Conservation (phyloP, 2,888 invertebrate genomes). For the Diachrysia chrysitis region DNA sequence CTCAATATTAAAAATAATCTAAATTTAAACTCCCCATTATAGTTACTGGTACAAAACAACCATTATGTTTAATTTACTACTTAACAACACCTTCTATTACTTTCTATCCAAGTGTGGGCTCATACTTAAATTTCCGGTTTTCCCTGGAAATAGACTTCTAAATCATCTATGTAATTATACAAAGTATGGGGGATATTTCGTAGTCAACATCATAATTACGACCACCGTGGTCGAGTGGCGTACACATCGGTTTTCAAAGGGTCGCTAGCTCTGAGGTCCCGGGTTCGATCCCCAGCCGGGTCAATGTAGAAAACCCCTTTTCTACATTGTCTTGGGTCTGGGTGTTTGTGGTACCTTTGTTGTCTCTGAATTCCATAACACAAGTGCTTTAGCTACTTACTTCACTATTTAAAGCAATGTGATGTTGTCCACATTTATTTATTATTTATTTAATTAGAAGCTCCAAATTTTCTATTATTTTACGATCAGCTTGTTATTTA, state of each 20-base stretch:
- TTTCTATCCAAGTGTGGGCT: neutral
- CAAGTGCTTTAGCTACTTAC: too few species aligned
- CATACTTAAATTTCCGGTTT: neutral
- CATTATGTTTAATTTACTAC: neutral
- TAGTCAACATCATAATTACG: neutral
- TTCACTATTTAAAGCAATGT: too few species aligned
- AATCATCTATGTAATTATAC: neutral
- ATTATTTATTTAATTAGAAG: too few species aligned
- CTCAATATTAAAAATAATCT: neutral
- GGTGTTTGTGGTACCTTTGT: too few species aligned
- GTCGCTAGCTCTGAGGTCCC: too few species aligned
- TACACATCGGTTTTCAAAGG: too few species aligned
- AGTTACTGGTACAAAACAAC: neutral
- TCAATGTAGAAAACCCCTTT: too few species aligned
- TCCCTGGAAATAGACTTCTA: neutral
- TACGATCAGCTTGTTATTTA: conserved; percentile 29
- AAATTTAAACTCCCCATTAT: neutral
- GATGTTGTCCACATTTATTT: too few species aligned
- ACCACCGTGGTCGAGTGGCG: too few species aligned
- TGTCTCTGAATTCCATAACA: too few species aligned
- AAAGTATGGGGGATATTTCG: neutral
- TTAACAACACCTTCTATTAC: neutral
- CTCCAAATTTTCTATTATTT: conserved; percentile 16
- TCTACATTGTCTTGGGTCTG: too few species aligned
- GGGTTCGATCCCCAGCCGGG: too few species aligned